Conservation (phyloP, 1,140 invertebrate species). For the Bilobella aurantiaca region DNA sequence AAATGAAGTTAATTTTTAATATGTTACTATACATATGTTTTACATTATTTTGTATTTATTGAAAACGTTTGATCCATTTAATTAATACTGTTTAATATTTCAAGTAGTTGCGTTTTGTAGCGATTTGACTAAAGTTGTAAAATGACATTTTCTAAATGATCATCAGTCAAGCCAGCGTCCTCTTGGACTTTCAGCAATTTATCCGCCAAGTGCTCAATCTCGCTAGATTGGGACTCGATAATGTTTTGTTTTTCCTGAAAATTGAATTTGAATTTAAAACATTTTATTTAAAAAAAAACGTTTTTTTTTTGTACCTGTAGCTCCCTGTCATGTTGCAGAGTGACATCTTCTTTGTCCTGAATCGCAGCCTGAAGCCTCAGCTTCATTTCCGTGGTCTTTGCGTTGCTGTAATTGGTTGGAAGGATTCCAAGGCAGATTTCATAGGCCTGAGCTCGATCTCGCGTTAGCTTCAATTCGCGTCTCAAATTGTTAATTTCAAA, state of each 20-base stretch:
- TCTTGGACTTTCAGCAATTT: slow-evolving; percentile 25
- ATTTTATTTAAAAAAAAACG: slow-evolving; percentile 2
- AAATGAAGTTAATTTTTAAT: too few relatives aligned
- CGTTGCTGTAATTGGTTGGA: slow-evolving; percentile 2
- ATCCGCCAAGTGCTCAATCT: slow-evolving; percentile 16
- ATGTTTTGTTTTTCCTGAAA: slow-evolving; percentile 20
- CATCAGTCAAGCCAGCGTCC: not conserved
- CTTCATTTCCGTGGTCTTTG: slow-evolving; percentile 25
- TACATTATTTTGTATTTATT: too few relatives aligned
- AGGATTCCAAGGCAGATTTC: slow-evolving; percentile 56
- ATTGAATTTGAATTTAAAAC: not conserved
- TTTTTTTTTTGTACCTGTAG: too few relatives aligned
- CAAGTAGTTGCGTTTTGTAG: not conserved
- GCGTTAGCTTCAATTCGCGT: slow-evolving; percentile 53
- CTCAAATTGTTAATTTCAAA: slow-evolving; percentile 62
- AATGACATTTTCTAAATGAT: not conserved
- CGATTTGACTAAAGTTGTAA: not conserved
- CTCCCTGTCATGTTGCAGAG: not conserved
- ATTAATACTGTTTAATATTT: too few relatives aligned
- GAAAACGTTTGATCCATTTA: too few relatives aligned
- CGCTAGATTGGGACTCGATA: slow-evolving; percentile 20
- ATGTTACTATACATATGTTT: too few relatives aligned
- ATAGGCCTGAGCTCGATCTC: slow-evolving; percentile 54
- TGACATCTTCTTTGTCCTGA: slow-evolving; percentile 26
- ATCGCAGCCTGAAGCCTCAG: slow-evolving; percentile 23